Conservation (phyloP, 2,888 invertebrate genomes). For the Caenorhabditis sp. region DNA sequence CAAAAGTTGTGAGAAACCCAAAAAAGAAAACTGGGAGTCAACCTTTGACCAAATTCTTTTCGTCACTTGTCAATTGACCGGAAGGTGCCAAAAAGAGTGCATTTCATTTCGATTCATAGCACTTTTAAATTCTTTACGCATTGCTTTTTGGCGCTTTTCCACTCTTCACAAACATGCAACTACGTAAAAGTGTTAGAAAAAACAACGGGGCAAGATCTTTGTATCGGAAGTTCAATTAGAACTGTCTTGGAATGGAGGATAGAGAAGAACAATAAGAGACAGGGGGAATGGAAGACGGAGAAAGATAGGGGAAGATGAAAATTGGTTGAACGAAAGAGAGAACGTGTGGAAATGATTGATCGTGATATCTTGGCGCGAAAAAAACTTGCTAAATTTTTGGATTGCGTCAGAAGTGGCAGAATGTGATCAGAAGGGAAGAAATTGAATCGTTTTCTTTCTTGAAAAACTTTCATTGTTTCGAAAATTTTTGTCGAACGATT, state of each 20-base stretch:
- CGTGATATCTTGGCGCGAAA: constrained; percentile 19
- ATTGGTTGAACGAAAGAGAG: constrained; percentile 30
- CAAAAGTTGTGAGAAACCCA: neutral
- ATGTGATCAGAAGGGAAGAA: no score
- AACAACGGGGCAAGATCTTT: neutral
- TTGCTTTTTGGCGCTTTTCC: neutral
- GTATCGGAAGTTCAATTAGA: constrained; percentile 23
- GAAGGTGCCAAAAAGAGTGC: constrained; percentile 34
- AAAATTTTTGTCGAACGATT: no score
- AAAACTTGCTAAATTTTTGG: constrained; percentile 29
- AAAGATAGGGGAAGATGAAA: constrained; percentile 11
- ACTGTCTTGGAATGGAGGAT: neutral
- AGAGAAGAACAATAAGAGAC: constrained; percentile 9
- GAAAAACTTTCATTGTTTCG: no score
- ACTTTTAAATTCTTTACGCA: neutral
- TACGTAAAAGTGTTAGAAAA: neutral
- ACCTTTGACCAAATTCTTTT: constrained; percentile 35
- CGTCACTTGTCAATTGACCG: constrained; percentile 56
- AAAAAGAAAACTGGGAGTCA: neutral
- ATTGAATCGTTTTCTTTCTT: no score
- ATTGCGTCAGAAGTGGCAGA: constrained; percentile 23
- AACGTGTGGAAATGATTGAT: constrained; percentile 54
- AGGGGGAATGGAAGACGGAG: neutral
- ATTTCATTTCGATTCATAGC: constrained; percentile 33
- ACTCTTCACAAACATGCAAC: no score